Evolutionary conservation across 1,140 invertebrate genomes (phyloP).

Genomic region (Thrips palmi): DNA sequence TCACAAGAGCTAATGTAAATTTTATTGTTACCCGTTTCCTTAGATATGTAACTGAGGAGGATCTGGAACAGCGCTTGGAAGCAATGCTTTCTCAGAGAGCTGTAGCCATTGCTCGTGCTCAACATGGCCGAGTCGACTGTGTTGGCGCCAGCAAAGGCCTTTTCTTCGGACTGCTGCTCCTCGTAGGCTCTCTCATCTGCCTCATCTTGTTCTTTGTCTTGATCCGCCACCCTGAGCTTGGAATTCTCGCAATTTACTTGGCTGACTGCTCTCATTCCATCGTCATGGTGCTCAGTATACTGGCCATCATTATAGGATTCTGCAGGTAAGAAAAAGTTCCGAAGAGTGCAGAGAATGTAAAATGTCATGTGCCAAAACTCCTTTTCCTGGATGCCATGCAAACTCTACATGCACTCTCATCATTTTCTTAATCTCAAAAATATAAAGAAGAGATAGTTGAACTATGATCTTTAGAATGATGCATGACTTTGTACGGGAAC

Average conservation of each 20-base stretch:
- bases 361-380: neutral
- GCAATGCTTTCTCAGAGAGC: conserved; percentile 65
- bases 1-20: neutral
- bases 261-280: conserved; percentile 79
- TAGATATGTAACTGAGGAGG: conserved; percentile 58
- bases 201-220: conserved; percentile 87
- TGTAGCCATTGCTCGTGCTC: conserved; percentile 61
- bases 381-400: too few relatives aligned
- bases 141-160: conserved; percentile 81
- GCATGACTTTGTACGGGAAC: too few relatives aligned
- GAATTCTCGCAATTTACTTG: conserved; percentile 68
- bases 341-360: neutral
- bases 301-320: conserved; percentile 80
- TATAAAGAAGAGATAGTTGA: too few relatives aligned
- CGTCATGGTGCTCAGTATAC: conserved; percentile 66
- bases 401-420: too few relatives aligned
- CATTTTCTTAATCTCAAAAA: too few relatives aligned
- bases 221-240: conserved; percentile 61
- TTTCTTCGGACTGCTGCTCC: conserved; percentile 78
- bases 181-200: conserved; percentile 82
- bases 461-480: too few relatives aligned
- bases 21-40: conserved; percentile 20
- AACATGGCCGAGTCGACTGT: conserved; percentile 69
- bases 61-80: conserved; percentile 65
- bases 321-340: conserved; percentile 37